Conservation (phyloP, 1,140 invertebrate genomes). For the Bilobella aurantiaca region DNA sequence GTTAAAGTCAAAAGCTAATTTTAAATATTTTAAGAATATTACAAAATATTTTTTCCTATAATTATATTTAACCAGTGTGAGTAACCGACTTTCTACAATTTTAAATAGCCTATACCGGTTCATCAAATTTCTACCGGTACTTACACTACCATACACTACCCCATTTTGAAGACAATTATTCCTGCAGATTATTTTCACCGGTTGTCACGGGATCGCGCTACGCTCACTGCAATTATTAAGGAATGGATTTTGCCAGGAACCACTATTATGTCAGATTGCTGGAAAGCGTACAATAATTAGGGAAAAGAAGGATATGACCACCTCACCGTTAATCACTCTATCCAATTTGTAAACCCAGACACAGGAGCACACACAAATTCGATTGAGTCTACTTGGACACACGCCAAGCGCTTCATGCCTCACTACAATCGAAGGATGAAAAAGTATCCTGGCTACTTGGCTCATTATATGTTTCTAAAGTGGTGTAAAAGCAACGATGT, state of each 20-base stretch:
- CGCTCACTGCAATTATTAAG: constrained; percentile 31
- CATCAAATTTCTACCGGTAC: no score
- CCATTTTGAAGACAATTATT: no score
- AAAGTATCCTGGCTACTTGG: constrained; percentile 6
- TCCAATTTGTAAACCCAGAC: neutral
- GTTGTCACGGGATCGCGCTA: no score
- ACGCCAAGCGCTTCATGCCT: constrained; percentile 1
- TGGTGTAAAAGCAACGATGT: neutral
- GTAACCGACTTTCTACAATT: no score
- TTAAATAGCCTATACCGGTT: no score
- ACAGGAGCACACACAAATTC: constrained; percentile 12
- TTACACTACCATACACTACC: no score
- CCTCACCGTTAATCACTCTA: constrained; percentile 12
- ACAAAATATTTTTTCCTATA: no score
- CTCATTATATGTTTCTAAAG: constrained; percentile 7
- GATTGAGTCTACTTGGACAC: constrained; percentile 8
- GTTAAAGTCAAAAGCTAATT: no score
- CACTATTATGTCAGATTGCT: constrained; percentile 36
- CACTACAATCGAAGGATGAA: neutral
- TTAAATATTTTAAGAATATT: no score
- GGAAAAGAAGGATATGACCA: neutral
- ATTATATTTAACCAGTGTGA: no score
- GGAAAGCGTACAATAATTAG: constrained; percentile 24
- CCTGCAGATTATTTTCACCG: no score
- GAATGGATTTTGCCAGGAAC: constrained; percentile 35